These are phyloP conservation scores for Steinernema hermaphroditum DNA, from an alignment of 2,888 invertebrate species.

Conservation along the genomic window DNA sequence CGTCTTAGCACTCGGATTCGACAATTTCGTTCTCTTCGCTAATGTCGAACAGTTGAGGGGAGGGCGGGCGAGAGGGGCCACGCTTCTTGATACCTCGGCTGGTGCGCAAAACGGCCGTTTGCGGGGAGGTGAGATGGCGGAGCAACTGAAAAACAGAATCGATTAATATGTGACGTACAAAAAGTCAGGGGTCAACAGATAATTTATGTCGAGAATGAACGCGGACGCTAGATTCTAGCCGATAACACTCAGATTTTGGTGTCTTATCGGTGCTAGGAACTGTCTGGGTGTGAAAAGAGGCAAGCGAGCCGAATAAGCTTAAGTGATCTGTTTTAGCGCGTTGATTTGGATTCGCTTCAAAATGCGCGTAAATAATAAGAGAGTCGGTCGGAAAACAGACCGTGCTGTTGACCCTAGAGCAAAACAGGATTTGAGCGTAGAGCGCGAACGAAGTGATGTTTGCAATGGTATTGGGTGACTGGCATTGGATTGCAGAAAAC, in stretches of 20 bases:
- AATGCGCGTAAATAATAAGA: not conserved
- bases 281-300: not conserved
- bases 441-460: constrained; percentile 18
- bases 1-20: constrained; percentile 10
- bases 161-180: constrained; percentile 20
- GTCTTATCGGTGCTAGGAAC: not conserved
- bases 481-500: constrained; percentile 12
- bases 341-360: not conserved
- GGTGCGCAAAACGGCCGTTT: constrained; percentile 48
- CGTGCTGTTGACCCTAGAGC: constrained; percentile 12
- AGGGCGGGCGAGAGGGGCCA: constrained; percentile 59
- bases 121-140: constrained; percentile 63
- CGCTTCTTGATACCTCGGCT: constrained; percentile 44
- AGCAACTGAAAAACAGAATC: constrained; percentile 52
- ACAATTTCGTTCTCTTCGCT: constrained; percentile 51
- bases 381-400: not conserved
- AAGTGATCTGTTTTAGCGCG: no score
- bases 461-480: not conserved
- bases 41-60: constrained; percentile 64
- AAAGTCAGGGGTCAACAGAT: constrained; percentile 4
- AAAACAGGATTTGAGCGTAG: constrained; percentile 20
- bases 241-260: constrained; percentile 13
- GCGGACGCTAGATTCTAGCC: not conserved
- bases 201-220: not conserved
- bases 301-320: no score